Evolutionary conservation across 92 coral and sea anemone species (phyloP).

Genomic region (Muricea muricata): DNA sequence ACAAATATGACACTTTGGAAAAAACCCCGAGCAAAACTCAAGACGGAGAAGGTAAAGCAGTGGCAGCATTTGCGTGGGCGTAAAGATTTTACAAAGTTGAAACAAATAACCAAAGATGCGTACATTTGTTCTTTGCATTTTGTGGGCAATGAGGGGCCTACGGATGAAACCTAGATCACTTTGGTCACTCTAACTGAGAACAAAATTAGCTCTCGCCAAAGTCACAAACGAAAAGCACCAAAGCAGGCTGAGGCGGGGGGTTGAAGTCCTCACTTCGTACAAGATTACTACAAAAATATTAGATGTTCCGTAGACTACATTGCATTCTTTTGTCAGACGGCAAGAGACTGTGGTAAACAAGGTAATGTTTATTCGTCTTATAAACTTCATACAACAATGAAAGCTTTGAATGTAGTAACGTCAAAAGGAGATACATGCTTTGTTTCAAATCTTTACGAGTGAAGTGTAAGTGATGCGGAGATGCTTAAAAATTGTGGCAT

Average conservation of each 20-base stretch:
- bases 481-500: neutral
- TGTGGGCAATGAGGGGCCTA: neutral
- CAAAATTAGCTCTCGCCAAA: too few relatives aligned
- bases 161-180: too few relatives aligned
- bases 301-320: conserved; percentile 59
- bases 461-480: conserved; percentile 14
- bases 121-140: conserved; percentile 25
- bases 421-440: conserved; percentile 24
- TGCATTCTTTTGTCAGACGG: conserved; percentile 38
- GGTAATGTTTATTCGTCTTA: conserved; percentile 55
- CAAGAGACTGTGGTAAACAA: conserved; percentile 44
- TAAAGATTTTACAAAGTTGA: conserved; percentile 11
- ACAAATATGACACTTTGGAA: conserved; percentile 36
- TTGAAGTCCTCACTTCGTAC: conserved; percentile 40
- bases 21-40: conserved; percentile 29
- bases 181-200: too few relatives aligned
- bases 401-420: neutral
- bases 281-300: conserved; percentile 44
- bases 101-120: conserved; percentile 40
- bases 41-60: conserved; percentile 39
- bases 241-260: neutral
- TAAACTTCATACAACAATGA: conserved; percentile 44
- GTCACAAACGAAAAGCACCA: too few relatives aligned
- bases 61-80: conserved; percentile 35
- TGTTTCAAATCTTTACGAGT: conserved; percentile 19